Evolutionary conservation across 2,888 invertebrate species (phyloP).

Genomic region (Ennomos erosarius): DNA sequence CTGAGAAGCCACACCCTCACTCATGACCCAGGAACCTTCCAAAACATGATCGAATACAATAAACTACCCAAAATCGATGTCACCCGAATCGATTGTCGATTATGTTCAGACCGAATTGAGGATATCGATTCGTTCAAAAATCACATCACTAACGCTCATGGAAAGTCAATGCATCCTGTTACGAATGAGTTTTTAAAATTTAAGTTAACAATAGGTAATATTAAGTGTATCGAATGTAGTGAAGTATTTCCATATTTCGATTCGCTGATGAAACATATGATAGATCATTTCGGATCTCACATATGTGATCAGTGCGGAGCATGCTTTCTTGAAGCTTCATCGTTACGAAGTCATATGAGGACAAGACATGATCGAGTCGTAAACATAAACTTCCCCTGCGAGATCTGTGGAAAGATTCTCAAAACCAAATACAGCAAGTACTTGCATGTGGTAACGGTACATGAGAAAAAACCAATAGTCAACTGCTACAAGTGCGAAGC

Average conservation of each 20-base stretch:
- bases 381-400: constrained; percentile 77
- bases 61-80: constrained; percentile 77
- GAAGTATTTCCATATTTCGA: constrained; percentile 70
- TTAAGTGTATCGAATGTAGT: constrained; percentile 70
- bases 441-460: constrained; percentile 66
- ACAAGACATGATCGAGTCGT: constrained; percentile 60
- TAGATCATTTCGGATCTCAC: constrained; percentile 72
- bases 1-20: constrained; percentile 67
- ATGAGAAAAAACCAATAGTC: constrained; percentile 72
- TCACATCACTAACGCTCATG: constrained; percentile 61
- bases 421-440: constrained; percentile 71
- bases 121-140: constrained; percentile 59
- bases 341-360: constrained; percentile 69
- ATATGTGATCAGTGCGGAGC: constrained; percentile 76
- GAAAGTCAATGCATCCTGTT: constrained; percentile 54
- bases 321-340: constrained; percentile 76
- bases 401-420: constrained; percentile 75
- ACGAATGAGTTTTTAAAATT: constrained; percentile 72
- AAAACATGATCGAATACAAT: constrained; percentile 65
- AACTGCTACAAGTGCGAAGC: constrained; percentile 74
- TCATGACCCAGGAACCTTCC: constrained; percentile 67
- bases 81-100: constrained; percentile 71
- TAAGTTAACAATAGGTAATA: constrained; percentile 60
- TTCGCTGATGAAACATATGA: constrained; percentile 72
- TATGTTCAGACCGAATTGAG: constrained; percentile 68